Evolutionary conservation across 2,113 vertebrate genomes (phyloP).

Genomic region (Ptilorrhoa leucosticta): DNA sequence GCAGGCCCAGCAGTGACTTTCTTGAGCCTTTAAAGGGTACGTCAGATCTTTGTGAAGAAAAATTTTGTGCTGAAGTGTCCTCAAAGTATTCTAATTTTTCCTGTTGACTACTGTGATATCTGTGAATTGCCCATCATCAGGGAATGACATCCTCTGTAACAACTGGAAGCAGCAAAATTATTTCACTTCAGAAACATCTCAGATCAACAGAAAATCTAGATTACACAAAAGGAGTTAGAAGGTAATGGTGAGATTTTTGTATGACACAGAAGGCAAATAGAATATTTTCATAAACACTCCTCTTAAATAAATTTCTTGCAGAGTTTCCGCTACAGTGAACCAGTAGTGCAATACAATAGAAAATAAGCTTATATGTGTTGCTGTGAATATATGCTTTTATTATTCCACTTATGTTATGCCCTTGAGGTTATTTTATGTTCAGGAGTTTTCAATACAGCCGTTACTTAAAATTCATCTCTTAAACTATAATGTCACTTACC

Average conservation of each 20-base stretch:
- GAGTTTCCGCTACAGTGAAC: background rate
- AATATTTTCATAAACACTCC: background rate
- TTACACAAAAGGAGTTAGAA: background rate
- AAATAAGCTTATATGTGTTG: background rate
- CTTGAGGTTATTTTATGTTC: background rate
- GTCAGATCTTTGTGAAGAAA: background rate
- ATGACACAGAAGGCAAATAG: background rate
- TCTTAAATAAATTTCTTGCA: background rate
- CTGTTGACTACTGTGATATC: background rate
- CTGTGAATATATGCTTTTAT: background rate
- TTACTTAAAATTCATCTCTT: slow-evolving; percentile 13
- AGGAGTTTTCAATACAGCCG: background rate
- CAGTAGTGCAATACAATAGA: background rate
- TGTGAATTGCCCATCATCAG: background rate
- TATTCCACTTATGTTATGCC: background rate
- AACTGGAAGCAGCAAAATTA: background rate
- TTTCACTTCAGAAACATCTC: background rate
- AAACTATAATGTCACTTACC: background rate
- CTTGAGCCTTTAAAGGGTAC: background rate
- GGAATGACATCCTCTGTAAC: background rate
- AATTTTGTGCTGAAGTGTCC: background rate
- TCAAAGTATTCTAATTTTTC: background rate
- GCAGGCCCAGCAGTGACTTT: background rate
- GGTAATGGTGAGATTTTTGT: background rate
- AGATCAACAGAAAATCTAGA: background rate